Base-by-base conservation (phyloP, 2,113 vertebrate genomes). In the Solea senegalensis region DNA sequence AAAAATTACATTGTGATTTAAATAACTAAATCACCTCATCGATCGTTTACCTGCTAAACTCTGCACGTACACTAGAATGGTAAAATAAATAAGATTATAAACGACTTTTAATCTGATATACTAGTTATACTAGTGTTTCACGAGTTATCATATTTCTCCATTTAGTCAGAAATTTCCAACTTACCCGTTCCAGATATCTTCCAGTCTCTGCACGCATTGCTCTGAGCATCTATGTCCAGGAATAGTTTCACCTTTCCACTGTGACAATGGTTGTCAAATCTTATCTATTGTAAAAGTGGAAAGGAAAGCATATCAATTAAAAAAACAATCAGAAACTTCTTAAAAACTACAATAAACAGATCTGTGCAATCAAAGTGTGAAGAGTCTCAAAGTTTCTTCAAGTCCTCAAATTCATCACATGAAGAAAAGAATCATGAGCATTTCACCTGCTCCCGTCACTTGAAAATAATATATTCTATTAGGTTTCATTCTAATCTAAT, bases 221-320 rank as follows among this genome's bases (percentile, higher is more conserved):
- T 96, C 60, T 92, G 85, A 49, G 95, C 86, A 7, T 96, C 94
- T n/a, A 93, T 95, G 75, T 96, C 95, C 85, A 98, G 94, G 87
- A 92, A 96, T 52, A 98, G 78, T 92, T 96, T 98, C 63, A 98
- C 93, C 90, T 95, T 96, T 63, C 97, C 97, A 67, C 97, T 98
- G 88, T 98, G 97, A 65, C 94, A 95, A 90, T 86, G 94, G 65
- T 98, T 98, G 88, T 98, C 94, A 84, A 97, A 97, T 26, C 82
- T 95, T 77, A 99, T 95, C 97, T 99, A 80, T 21, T 0, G 2
- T 59, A 48, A 0, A 46, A 46, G 3, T 16, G 0, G 0, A 41
- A 21, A 40, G 7, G 15, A 7, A 57, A 34, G 2, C 8, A 69
- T 2, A 41, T 43, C 0, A 26, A 7, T 16, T 40, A 44, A 13